Percentiles rank a stretch among this genome's conserved stretches.
Conservation (phyloP, 2,888 invertebrate species). For the Callimorpha dominula region DNA sequence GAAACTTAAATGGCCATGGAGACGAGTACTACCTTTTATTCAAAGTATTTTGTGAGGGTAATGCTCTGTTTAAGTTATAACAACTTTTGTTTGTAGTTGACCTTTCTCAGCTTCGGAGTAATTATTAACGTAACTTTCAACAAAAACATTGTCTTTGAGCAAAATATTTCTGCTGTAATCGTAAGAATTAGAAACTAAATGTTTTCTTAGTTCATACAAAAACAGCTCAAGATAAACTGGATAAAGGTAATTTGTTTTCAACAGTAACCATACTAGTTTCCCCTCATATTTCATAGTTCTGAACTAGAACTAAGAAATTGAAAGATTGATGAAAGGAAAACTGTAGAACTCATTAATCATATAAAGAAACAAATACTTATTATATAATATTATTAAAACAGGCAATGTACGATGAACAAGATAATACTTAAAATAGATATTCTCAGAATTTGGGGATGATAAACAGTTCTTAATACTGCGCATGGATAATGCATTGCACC, state of each 20-base stretch:
- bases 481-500: neutral
- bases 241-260: neutral
- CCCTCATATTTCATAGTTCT: neutral
- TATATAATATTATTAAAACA: neutral
- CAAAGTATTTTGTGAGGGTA: no score
- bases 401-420: neutral
- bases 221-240: constrained; percentile 22
- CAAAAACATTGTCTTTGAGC: constrained; percentile 13
- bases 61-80: neutral
- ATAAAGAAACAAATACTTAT: constrained; percentile 6
- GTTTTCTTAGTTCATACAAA: constrained; percentile 15
- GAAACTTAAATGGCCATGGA: neutral
- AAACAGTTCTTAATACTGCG: neutral
- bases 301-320: neutral
- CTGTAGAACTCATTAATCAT: constrained; percentile 31
- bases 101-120: neutral
- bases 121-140: constrained; percentile 16
- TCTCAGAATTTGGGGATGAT: neutral
- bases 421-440: neutral
- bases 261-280: neutral
- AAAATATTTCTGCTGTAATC: constrained; percentile 29
- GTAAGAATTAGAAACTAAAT: constrained; percentile 16
- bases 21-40: neutral
- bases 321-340: constrained; percentile 28
- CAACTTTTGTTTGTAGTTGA: constrained; percentile 12